Percentiles rank a stretch among this genome's conserved stretches.
phyloP scores from a whole-genome alignment of 1,140 invertebrate species.

The Temnothorax nylanderi region DNA sequence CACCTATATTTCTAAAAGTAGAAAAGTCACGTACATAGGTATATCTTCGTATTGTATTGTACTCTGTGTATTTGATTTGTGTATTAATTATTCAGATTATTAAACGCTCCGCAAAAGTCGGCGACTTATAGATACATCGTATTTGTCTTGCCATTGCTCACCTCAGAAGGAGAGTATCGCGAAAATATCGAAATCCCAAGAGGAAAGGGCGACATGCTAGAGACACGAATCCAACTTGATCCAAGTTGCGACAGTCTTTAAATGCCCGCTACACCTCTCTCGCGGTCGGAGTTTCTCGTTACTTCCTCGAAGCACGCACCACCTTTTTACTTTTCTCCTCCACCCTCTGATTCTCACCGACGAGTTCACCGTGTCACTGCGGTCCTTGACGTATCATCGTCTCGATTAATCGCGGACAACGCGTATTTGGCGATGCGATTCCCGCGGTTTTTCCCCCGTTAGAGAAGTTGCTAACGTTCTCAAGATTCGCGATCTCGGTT shows the following conservation, averaged over 20 bases:
- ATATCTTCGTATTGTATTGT: not conserved
- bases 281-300: constrained; percentile 17
- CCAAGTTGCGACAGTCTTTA: constrained; percentile 21
- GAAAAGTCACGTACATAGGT: not conserved
- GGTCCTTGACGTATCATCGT: constrained; percentile 36
- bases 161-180: constrained; percentile 26
- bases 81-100: constrained; percentile 1
- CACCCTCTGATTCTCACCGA: constrained; percentile 20
- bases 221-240: constrained; percentile 5
- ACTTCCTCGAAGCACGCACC: constrained; percentile 14
- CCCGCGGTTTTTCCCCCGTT: not conserved
- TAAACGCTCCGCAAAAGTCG: not conserved
- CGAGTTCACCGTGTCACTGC: constrained; percentile 56
- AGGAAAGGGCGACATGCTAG: constrained; percentile 45
- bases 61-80: not conserved
- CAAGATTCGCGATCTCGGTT: constrained; percentile 17
- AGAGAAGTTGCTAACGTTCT: constrained; percentile 9
- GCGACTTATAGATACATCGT: not conserved
- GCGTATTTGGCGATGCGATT: not conserved
- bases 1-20: not conserved
- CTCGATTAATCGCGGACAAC: not conserved
- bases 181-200: constrained; percentile 19
- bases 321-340: constrained; percentile 18
- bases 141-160: constrained; percentile 18
- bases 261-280: constrained; percentile 33